Percentiles rank a stretch among this genome's conserved stretches.
Evolutionary conservation across 2,797 vertebrate genomes (phyloP).

Genomic region (Vultur gryphus): DNA sequence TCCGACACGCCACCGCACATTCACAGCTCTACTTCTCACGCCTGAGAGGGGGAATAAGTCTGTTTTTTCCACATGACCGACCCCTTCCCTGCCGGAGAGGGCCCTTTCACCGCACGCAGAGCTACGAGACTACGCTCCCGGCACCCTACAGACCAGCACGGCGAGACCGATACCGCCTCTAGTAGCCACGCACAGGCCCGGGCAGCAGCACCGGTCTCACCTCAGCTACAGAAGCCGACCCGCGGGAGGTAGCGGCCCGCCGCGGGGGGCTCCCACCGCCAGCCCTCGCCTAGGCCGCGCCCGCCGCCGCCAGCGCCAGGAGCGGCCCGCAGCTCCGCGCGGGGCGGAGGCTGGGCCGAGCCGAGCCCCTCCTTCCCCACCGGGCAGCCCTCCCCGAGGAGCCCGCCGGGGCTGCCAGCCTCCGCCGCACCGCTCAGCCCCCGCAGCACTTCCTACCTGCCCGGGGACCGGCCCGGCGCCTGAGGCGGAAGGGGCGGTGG

Average conservation of each 20-base stretch:
- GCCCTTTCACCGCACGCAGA: neutral
- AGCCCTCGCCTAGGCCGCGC: neutral
- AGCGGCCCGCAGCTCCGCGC: no score
- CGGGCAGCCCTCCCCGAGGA: neutral
- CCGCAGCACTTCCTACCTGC: neutral
- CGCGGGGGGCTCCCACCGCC: neutral
- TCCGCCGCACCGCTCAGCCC: neutral
- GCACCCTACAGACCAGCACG: neutral
- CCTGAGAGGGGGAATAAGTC: rapidly evolving
- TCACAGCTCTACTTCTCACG: neutral
- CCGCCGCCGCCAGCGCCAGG: neutral
- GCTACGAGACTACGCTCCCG: neutral
- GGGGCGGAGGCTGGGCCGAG: no score
- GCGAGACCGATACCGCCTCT: neutral
- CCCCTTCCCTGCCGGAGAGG: neutral
- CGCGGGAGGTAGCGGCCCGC: neutral
- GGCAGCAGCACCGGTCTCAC: neutral
- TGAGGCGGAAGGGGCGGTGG: neutral
- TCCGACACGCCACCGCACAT: rapidly evolving
- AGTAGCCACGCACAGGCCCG: neutral
- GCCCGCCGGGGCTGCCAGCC: neutral
- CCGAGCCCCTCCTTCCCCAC: neutral
- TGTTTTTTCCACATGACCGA: neutral
- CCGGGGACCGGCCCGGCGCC: neutral
- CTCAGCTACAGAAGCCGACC: neutral